A percentile compares a stretch with the other conserved stretches of the same genome.
These are phyloP conservation scores for Chromobotia macracanthus DNA, from an alignment of 2,797 vertebrate species.

Conservation along the genomic window DNA sequence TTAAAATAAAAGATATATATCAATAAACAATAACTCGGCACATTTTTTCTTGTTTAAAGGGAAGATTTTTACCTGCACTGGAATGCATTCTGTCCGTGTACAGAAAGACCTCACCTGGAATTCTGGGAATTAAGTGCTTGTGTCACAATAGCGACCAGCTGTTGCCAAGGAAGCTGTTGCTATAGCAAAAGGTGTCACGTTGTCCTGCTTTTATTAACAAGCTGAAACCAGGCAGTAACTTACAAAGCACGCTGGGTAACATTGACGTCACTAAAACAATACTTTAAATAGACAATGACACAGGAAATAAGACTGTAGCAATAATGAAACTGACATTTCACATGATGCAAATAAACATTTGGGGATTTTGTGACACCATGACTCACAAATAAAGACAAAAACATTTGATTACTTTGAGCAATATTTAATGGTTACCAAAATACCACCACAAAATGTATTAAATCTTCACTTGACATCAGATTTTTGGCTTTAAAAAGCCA, in stretches of 20 bases:
- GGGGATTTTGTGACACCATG: background rate
- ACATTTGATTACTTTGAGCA: background rate
- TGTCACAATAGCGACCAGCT: slow-evolving; percentile 49
- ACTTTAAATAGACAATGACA: background rate
- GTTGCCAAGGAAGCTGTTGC: slow-evolving; percentile 65
- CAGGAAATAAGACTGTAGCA: background rate
- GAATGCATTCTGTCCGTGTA: slow-evolving; percentile 58
- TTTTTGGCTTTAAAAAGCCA: slow-evolving; percentile 19
- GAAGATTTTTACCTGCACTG: slow-evolving; percentile 59
- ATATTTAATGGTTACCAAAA: slow-evolving; percentile 40
- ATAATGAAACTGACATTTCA: background rate
- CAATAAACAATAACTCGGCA: background rate
- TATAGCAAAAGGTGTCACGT: slow-evolving; percentile 67
- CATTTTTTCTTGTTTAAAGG: background rate
- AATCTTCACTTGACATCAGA: background rate
- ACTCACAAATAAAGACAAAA: background rate
- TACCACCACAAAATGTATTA: background rate
- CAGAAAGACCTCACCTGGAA: background rate
- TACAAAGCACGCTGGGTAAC: slow-evolving; percentile 1
- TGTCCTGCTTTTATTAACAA: slow-evolving; percentile 54
- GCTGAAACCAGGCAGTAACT: slow-evolving; percentile 63
- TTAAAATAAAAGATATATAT: slow-evolving; percentile 18
- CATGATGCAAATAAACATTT: background rate
- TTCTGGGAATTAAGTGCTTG: slow-evolving; percentile 11
- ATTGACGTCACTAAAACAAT: background rate